Evolutionary conservation across 1,140 invertebrate genomes (phyloP).

Genomic region (Pseudoatta argentina): DNA sequence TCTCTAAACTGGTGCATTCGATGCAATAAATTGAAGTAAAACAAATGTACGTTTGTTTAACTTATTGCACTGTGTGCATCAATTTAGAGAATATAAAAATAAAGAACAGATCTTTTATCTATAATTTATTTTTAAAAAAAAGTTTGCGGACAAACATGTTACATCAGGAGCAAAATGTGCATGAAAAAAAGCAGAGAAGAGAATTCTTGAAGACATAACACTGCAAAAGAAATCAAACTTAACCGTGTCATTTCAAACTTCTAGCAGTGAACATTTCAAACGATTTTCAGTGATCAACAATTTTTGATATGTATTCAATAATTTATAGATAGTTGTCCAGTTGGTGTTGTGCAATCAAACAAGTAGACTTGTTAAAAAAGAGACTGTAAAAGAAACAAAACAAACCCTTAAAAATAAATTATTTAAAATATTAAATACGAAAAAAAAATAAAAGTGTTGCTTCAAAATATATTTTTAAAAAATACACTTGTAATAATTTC

Average conservation of each 20-base stretch:
- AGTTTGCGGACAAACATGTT: background rate
- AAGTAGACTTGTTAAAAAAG: background rate
- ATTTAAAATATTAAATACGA: background rate
- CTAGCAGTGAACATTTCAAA: background rate
- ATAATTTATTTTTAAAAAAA: background rate
- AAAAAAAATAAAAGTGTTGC: background rate
- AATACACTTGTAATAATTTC: conserved; percentile 2
- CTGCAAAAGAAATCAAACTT: background rate
- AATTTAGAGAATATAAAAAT: too few relatives aligned
- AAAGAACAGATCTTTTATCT: background rate
- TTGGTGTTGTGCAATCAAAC: background rate
- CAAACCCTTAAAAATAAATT: background rate
- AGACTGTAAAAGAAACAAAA: background rate
- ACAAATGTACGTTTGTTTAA: background rate
- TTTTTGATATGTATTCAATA: background rate
- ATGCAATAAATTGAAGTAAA: too few relatives aligned
- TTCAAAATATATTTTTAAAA: background rate
- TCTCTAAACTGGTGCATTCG: too few relatives aligned
- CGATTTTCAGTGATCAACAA: background rate
- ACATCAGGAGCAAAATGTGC: background rate
- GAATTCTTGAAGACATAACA: background rate
- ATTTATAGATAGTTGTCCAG: background rate
- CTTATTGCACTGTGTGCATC: background rate
- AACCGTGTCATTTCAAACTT: background rate
- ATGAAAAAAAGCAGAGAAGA: background rate